Percentiles rank a stretch among this genome's conserved stretches.
Evolutionary conservation across 2,888 invertebrate species (phyloP).

Genomic region (Lepidochrysops patricia): DNA sequence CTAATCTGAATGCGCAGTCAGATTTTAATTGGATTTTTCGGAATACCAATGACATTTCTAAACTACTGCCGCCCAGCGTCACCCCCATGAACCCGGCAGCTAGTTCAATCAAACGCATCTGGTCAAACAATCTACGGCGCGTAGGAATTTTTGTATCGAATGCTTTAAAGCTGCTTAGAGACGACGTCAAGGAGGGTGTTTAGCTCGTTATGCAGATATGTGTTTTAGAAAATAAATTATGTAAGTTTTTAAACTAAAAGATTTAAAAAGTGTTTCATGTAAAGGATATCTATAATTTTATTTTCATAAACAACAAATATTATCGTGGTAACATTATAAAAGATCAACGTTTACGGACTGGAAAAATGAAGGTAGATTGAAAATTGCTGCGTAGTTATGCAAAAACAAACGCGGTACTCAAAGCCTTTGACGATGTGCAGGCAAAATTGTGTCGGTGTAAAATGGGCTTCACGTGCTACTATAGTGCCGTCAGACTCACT

Average conservation of each 20-base stretch:
- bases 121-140: not conserved
- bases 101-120: not conserved
- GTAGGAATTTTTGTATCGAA: not conserved
- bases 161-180: too few relatives aligned
- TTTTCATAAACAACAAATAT: not conserved
- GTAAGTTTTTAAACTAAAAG: too few relatives aligned
- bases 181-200: too few relatives aligned
- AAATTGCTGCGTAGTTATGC: slow-evolving; percentile 19
- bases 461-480: slow-evolving; percentile 11
- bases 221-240: too few relatives aligned
- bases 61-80: not conserved
- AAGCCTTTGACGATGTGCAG: slow-evolving; percentile 32
- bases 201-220: too few relatives aligned
- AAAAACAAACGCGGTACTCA: slow-evolving; percentile 18
- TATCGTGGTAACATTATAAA: not conserved
- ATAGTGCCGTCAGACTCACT: not conserved
- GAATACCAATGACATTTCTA: slow-evolving; percentile 3
- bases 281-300: not conserved
- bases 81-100: not conserved
- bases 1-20: slow-evolving; percentile 4
- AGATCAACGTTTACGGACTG: slow-evolving; percentile 8
- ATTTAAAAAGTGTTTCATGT: not conserved
- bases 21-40: slow-evolving; percentile 6
- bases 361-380: slow-evolving; percentile 17
- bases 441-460: slow-evolving; percentile 34